These are phyloP conservation scores for Macropus fuliginosus DNA, from an alignment of 2,797 vertebrate species.

Conservation along the genomic window DNA sequence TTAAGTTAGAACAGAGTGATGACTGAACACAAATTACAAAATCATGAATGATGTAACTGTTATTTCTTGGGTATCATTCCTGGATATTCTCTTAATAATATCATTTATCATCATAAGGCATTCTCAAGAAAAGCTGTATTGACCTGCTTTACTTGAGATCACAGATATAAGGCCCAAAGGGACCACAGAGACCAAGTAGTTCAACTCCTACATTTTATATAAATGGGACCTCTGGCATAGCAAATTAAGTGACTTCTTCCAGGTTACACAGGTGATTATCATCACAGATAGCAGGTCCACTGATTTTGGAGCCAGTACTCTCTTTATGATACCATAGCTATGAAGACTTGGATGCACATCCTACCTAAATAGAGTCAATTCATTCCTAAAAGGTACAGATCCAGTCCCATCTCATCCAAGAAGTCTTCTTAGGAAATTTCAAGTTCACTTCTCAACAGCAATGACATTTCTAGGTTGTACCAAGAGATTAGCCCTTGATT, in stretches of 20 bases:
- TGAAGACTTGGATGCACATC: background rate
- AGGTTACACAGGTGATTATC: background rate
- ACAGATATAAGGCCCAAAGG: background rate
- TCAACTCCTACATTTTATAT: background rate
- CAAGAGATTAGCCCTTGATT: background rate
- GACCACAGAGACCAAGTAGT: background rate
- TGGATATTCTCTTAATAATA: background rate
- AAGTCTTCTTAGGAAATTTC: background rate
- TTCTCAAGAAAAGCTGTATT: background rate
- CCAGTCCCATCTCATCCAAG: background rate
- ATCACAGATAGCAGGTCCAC: background rate
- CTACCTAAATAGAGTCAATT: background rate
- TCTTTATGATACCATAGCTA: background rate
- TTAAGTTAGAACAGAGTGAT: background rate
- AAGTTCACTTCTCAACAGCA: background rate
- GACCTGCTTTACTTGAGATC: background rate
- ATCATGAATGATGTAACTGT: background rate
- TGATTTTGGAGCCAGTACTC: background rate
- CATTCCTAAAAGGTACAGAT: background rate
- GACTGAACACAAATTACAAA: background rate
- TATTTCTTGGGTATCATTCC: background rate
- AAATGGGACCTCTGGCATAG: background rate
- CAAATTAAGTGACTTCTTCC: background rate
- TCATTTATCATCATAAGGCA: background rate
- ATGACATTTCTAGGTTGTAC: background rate